These are phyloP conservation scores for Bellardia pandia DNA, from an alignment of 2,888 invertebrate genomes.

Conservation along the genomic window DNA sequence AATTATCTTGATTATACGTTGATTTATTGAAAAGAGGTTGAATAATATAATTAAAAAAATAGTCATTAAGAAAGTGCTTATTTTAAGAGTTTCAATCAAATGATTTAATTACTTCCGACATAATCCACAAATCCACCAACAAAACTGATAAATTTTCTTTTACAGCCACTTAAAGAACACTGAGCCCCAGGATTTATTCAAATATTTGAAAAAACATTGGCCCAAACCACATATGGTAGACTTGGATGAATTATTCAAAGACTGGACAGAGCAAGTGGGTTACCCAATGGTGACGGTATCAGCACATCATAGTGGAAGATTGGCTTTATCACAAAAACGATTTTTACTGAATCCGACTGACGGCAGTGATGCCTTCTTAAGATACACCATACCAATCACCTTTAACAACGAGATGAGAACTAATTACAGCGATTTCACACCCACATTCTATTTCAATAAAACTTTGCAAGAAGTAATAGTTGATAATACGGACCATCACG, in stretches of 20 bases:
- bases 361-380: slow-evolving; percentile 74
- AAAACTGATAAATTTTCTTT: not conserved
- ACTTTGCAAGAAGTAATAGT: slow-evolving; percentile 34
- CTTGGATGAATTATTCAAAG: slow-evolving; percentile 81
- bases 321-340: slow-evolving; percentile 76
- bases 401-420: slow-evolving; percentile 77
- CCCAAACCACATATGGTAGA: slow-evolving; percentile 80
- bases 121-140: too few species aligned
- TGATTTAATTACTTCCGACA: too few species aligned
- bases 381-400: slow-evolving; percentile 80
- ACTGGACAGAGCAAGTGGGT: slow-evolving; percentile 88
- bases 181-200: slow-evolving; percentile 85
- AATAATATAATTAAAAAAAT: too few species aligned
- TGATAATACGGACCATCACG: slow-evolving; percentile 65
- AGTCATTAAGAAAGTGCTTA: too few species aligned
- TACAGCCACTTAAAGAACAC: slow-evolving; percentile 81
- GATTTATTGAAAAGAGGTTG: too few species aligned
- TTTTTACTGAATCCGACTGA: slow-evolving; percentile 75
- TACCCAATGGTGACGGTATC: slow-evolving; percentile 87
- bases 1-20: too few species aligned
- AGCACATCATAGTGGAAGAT: slow-evolving; percentile 36
- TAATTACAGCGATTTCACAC: slow-evolving; percentile 77
- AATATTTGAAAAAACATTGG: slow-evolving; percentile 82
- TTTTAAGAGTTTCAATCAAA: too few species aligned
- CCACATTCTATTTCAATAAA: slow-evolving; percentile 75